A percentile compares a stretch with the other conserved stretches of the same genome.
phyloP scores from a whole-genome alignment of 2,888 invertebrate species.

The Dromius quadrimaculatus region DNA sequence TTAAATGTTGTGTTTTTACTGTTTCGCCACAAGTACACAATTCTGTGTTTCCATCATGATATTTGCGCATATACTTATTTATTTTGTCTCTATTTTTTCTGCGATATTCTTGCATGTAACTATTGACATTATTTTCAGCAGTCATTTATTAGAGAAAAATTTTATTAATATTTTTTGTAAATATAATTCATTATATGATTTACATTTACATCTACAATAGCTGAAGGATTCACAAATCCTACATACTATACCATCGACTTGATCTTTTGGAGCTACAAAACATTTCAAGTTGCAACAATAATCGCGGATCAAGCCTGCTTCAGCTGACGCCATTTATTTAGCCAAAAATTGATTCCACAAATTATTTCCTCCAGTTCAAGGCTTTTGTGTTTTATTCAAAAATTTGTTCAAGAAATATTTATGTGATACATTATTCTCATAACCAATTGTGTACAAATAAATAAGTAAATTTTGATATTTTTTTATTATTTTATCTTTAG shows the following conservation, averaged over 20 bases:
- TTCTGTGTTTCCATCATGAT: constrained; percentile 23
- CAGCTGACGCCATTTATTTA: constrained; percentile 30
- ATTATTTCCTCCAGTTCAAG: neutral
- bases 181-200: neutral
- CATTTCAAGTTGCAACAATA: neutral
- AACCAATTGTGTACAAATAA: constrained; percentile 13
- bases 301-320: neutral
- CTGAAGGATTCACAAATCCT: neutral
- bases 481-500: constrained; percentile 19
- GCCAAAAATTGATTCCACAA: constrained; percentile 11
- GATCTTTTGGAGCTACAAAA: neutral
- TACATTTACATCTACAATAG: neutral
- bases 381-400: constrained; percentile 9
- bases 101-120: constrained; percentile 30
- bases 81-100: constrained; percentile 25
- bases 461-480: constrained; percentile 22
- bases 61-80: constrained; percentile 25
- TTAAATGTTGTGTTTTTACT: constrained; percentile 20
- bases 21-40: constrained; percentile 13
- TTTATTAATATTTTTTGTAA: constrained; percentile 22
- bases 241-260: neutral
- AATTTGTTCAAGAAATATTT: constrained; percentile 22
- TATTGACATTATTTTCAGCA: constrained; percentile 15
- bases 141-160: constrained; percentile 20
- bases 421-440: constrained; percentile 10